Evolutionary conservation across 2,888 invertebrate species (phyloP).

Genomic region (Netelia virgata): DNA sequence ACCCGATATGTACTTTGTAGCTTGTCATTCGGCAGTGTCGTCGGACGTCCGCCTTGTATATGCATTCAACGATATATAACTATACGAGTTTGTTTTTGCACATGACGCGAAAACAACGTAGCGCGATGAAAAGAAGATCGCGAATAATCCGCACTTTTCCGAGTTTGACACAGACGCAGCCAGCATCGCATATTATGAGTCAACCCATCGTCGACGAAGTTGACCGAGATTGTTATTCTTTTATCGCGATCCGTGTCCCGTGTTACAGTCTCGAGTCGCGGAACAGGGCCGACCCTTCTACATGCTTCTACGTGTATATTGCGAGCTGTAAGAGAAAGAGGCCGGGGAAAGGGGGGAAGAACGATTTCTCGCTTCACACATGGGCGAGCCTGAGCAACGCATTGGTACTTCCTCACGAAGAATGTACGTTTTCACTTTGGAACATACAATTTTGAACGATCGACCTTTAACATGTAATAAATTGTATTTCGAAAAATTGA

Average conservation of each 20-base stretch:
- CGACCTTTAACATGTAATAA: constrained; percentile 47
- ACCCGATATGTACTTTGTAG: constrained; percentile 34
- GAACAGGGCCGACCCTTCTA: constrained; percentile 20
- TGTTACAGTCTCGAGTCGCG: constrained; percentile 28
- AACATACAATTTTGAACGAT: neutral
- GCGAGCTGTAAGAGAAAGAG: constrained; percentile 23
- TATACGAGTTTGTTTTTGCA: constrained; percentile 1
- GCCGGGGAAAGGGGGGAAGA: neutral
- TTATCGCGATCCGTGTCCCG: constrained; percentile 8
- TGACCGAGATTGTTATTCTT: constrained; percentile 58
- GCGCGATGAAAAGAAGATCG: neutral
- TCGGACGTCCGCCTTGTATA: neutral
- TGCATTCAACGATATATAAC: neutral
- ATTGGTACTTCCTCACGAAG: neutral
- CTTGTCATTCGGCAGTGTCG: constrained; percentile 47
- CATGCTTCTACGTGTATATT: constrained; percentile 7
- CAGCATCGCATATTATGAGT: constrained; percentile 19
- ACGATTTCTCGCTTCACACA: constrained; percentile 10
- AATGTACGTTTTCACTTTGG: neutral
- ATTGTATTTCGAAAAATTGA: constrained; percentile 55
- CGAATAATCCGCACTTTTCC: constrained; percentile 5
- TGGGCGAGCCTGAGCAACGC: neutral
- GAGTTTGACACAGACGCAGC: constrained; percentile 1
- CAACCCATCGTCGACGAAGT: constrained; percentile 54
- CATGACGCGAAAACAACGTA: neutral